These are phyloP conservation scores for Microplitis manilae DNA, from an alignment of 2,888 invertebrate genomes.

Conservation along the genomic window DNA sequence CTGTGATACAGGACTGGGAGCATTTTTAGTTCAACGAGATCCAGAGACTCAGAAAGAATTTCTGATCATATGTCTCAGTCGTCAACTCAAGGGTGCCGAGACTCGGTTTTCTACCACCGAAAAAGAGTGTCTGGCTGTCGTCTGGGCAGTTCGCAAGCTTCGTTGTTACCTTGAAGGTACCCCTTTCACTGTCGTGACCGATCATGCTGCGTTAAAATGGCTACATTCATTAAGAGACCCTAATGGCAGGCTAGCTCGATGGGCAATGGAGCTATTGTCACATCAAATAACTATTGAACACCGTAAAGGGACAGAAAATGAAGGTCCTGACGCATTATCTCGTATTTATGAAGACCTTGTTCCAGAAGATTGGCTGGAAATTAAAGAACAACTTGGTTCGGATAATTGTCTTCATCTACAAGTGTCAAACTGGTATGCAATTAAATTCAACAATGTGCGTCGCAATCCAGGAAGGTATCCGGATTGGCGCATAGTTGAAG, in stretches of 20 bases:
- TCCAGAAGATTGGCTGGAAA: neutral
- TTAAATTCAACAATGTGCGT: neutral
- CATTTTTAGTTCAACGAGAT: conserved; percentile 44
- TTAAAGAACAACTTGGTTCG: neutral
- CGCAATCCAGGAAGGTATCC: neutral
- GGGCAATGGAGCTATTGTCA: neutral
- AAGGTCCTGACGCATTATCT: conserved; percentile 4
- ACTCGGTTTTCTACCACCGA: conserved; percentile 40
- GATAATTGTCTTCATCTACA: neutral
- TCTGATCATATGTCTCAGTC: conserved; percentile 42
- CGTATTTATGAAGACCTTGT: neutral
- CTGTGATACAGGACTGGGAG: conserved; percentile 46
- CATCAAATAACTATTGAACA: conserved; percentile 3
- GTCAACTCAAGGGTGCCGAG: conserved; percentile 44
- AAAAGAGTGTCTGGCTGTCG: conserved; percentile 38
- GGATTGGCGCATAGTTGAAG: neutral
- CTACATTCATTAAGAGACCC: conserved; percentile 36
- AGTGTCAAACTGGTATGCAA: neutral
- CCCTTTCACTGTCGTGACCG: conserved; percentile 50
- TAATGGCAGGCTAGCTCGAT: neutral
- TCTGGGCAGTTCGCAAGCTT: conserved; percentile 41
- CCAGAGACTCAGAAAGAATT: conserved; percentile 38
- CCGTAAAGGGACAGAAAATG: neutral
- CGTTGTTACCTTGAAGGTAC: conserved; percentile 40
- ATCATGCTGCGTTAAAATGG: conserved; percentile 48